Conservation (phyloP, 2,888 invertebrate species). For the Drosophila paramelanica region DNA sequence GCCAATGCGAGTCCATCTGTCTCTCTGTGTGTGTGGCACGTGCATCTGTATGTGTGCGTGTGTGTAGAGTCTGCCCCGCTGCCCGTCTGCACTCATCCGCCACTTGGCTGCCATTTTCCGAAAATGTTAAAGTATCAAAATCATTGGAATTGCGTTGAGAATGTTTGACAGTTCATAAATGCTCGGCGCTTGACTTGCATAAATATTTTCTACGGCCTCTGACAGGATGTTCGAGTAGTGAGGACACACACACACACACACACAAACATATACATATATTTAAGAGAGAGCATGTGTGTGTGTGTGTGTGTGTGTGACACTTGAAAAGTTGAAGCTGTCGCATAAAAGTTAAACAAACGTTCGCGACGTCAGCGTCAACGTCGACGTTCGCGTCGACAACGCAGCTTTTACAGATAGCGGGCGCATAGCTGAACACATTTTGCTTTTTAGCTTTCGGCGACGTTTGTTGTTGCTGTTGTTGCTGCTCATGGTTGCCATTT, state of each 20-base stretch:
- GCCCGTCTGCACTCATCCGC: slow-evolving; percentile 1
- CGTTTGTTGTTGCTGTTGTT: slow-evolving; percentile 10
- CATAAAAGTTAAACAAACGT: slow-evolving; percentile 79
- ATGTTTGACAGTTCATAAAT: slow-evolving; percentile 83
- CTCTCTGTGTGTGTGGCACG: slow-evolving; percentile 15
- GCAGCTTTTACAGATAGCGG: slow-evolving; percentile 58
- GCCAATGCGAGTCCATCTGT: slow-evolving; percentile 47
- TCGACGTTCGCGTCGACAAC: background rate
- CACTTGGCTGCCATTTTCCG: slow-evolving; percentile 77
- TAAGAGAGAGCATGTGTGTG: slow-evolving; percentile 10
- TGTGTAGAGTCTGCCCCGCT: background rate
- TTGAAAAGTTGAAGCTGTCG: slow-evolving; percentile 73
- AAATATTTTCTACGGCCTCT: slow-evolving; percentile 77
- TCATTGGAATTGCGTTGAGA: slow-evolving; percentile 83
- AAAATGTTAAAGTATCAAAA: slow-evolving; percentile 83
- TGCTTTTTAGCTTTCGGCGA: slow-evolving; percentile 27
- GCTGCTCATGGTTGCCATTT: slow-evolving; percentile 76
- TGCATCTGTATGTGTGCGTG: slow-evolving; percentile 34
- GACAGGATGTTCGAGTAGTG: slow-evolving; percentile 5
- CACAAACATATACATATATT: background rate
- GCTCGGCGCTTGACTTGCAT: slow-evolving; percentile 82
- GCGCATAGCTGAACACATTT: slow-evolving; percentile 73
- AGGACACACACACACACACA: background rate
- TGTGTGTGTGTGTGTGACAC: slow-evolving; percentile 45
- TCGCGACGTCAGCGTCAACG: slow-evolving; percentile 26